Percentiles rank a stretch among this genome's conserved stretches.
Conservation (phyloP, 2,888 invertebrate genomes). For the Athripsodes cinereus region DNA sequence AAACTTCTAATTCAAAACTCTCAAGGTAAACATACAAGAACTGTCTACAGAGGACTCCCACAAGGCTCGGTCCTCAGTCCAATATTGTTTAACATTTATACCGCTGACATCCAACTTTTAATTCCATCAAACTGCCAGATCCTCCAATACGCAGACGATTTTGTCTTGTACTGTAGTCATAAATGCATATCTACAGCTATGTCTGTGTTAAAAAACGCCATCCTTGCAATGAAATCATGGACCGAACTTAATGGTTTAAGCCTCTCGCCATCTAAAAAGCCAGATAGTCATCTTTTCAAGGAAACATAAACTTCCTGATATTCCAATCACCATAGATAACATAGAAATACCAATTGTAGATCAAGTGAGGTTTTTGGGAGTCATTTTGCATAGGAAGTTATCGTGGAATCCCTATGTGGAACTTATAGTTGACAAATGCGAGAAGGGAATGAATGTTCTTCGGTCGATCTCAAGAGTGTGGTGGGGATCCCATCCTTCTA, state of each 20-base stretch:
- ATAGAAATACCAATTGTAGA: background rate
- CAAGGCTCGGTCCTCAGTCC: background rate
- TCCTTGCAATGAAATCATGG: background rate
- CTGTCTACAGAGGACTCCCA: background rate
- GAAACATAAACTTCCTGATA: background rate
- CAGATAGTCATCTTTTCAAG: background rate
- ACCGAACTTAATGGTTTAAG: background rate
- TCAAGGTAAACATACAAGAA: too few species aligned
- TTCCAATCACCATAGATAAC: background rate
- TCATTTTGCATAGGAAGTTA: background rate
- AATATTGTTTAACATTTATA: background rate
- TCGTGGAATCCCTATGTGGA: background rate
- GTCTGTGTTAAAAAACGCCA: background rate
- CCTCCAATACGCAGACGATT: background rate
- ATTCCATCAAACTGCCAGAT: background rate
- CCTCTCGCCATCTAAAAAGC: background rate
- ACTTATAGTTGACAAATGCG: background rate
- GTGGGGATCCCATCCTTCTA: background rate
- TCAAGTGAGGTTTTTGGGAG: background rate
- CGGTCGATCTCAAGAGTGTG: background rate
- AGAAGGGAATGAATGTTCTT: background rate
- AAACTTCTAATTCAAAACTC: too few species aligned
- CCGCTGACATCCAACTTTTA: background rate
- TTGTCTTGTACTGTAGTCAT: background rate
- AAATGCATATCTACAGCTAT: background rate